Evolutionary conservation across 2,888 invertebrate genomes (phyloP), one percentile per base, ranked within the genome.

Genomic region (Seladonia tumulorum): DNA sequence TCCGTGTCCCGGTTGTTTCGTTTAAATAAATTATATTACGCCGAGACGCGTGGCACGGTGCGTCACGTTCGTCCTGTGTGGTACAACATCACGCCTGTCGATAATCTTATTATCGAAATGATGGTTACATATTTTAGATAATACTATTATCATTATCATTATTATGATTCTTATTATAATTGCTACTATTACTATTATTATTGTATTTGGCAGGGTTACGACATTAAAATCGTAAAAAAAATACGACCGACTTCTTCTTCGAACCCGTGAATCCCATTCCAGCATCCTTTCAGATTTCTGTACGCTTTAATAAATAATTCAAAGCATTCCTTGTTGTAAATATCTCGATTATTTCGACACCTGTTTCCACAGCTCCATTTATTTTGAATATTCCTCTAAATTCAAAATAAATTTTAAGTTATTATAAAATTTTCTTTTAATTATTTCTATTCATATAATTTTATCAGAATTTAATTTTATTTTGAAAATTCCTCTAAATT

Each of bases 141-240:
- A 93, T 93, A 90, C 88, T 91, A 91, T 91, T 91, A 91, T 91
- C 90, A 91, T 90, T 91, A 91, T 91, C 87, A 92, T 90, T 90
- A 92, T 90, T 92, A 91, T 85, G 82, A 91, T 92, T 91, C 84
- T 91, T 91, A 91, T 91, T 91, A 91, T 88, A 89, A 90, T 90
- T 91, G 89, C 88, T 91, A 91, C 86, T 90, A 89, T 85, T 91
- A 90, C 87, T 91, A 91, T 89, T 90, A 91, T 91, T 93, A 92
- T 93, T 95, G 94, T 95, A 95, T 94, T 94, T 94, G 95, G 95
- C 94, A 95, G 94, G 95, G 95, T 95, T 94, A 94, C 94, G 93
- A 95, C 91, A 94, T 94, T 94, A 94, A 95, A 94, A 94, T 81
- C 90, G 90, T 90, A 89, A 91, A 91, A 91, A 90, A 89, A 91